Conservation (phyloP, 1,140 invertebrate genomes). For the Philaenus spumarius region DNA sequence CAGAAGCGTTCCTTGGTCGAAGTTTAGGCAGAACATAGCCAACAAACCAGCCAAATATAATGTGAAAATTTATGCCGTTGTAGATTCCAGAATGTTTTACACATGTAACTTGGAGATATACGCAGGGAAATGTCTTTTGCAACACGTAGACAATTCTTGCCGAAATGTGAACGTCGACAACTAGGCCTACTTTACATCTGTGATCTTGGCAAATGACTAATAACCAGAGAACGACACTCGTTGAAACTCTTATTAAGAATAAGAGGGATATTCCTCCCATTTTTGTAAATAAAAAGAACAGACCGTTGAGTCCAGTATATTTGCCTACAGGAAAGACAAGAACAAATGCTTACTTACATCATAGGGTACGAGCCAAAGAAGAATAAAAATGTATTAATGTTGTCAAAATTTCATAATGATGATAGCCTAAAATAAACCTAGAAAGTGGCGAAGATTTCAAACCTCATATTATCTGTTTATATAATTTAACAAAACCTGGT, state of each 20-base stretch:
- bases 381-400: constrained; percentile 27
- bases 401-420: constrained; percentile 28
- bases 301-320: background rate
- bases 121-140: background rate
- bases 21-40: constrained; percentile 6
- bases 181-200: constrained; percentile 36
- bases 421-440: constrained; percentile 21
- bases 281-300: constrained; percentile 11
- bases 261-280: background rate
- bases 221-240: constrained; percentile 32
- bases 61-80: constrained; percentile 14
- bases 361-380: constrained; percentile 28
- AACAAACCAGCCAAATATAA: constrained; percentile 11
- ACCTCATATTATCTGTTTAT: constrained; percentile 28
- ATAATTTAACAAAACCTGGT: constrained; percentile 28
- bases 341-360: constrained; percentile 20
- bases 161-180: constrained; percentile 38
- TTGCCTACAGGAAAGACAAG: background rate
- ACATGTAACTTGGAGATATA: constrained; percentile 8
- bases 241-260: constrained; percentile 30
- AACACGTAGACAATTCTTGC: constrained; percentile 31
- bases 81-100: constrained; percentile 10
- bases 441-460: constrained; percentile 11
- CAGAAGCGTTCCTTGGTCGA: too few relatives aligned
- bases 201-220: constrained; percentile 28